Conservation (phyloP, 2,888 invertebrate genomes). For the Ennomos fuscantarius region DNA sequence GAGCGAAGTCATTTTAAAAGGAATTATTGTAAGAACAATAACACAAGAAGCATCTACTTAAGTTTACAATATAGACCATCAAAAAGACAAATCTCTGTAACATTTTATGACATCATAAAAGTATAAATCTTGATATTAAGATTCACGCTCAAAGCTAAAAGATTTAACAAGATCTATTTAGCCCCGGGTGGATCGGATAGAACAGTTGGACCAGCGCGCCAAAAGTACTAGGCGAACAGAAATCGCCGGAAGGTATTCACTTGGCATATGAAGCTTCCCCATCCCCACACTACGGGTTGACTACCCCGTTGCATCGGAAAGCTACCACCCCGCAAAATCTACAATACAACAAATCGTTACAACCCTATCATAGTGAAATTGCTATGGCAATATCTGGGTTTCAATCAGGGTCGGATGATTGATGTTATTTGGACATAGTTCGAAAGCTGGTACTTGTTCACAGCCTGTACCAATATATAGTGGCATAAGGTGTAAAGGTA, state of each 20-base stretch:
- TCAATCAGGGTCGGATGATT: background rate
- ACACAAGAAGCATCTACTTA: too few species aligned
- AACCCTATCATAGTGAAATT: constrained; percentile 3
- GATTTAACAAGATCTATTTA: too few species aligned
- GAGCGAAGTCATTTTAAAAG: too few species aligned
- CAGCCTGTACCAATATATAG: background rate
- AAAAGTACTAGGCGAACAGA: constrained; percentile 27
- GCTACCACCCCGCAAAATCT: background rate
- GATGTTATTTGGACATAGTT: constrained; percentile 6
- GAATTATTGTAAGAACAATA: too few species aligned
- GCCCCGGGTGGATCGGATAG: background rate
- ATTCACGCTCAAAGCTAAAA: too few species aligned
- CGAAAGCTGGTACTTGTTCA: background rate
- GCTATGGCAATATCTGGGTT: background rate
- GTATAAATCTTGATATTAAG: too few species aligned
- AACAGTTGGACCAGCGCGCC: constrained; percentile 22
- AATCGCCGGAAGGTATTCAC: background rate
- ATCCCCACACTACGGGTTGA: constrained; percentile 9
- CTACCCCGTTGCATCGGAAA: constrained; percentile 3
- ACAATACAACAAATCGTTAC: background rate
- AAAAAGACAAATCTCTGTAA: too few species aligned
- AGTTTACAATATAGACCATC: too few species aligned
- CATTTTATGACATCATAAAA: too few species aligned
- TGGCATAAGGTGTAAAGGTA: background rate
- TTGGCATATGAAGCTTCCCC: background rate